Percentiles rank a stretch among this genome's conserved stretches.
Evolutionary conservation across 2,888 invertebrate genomes (phyloP).

Genomic region (Oligia fasciuncula): DNA sequence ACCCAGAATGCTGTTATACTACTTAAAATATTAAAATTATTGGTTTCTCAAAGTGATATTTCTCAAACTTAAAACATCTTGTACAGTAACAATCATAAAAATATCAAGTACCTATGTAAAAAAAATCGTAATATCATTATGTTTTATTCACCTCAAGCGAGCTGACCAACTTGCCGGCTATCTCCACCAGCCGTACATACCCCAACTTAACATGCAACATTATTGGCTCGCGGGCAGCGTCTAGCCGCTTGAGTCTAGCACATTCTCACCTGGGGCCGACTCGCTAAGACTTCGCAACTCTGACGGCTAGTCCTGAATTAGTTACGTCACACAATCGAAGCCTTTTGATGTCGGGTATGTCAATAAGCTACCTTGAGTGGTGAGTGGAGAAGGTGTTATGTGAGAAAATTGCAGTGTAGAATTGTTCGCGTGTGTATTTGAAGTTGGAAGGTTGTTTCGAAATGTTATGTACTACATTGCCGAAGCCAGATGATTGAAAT

Average conservation of each 20-base stretch:
- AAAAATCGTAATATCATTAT: background rate
- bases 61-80: background rate
- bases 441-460: background rate
- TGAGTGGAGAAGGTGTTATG: background rate
- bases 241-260: conserved; percentile 89
- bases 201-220: conserved; percentile 77
- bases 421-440: background rate
- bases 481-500: background rate
- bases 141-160: background rate
- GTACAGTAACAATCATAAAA: background rate
- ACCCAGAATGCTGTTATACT: no score
- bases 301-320: conserved; percentile 83
- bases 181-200: conserved; percentile 63
- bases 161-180: conserved; percentile 44
- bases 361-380: conserved; percentile 49
- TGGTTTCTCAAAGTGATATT: background rate
- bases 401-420: background rate
- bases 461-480: background rate
- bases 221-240: conserved; percentile 86
- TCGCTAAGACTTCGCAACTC: conserved; percentile 89
- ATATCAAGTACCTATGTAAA: background rate
- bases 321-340: conserved; percentile 82
- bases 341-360: conserved; percentile 70
- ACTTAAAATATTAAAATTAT: background rate
- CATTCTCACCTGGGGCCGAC: conserved; percentile 89